Percentiles rank a stretch among this genome's conserved stretches.
Conservation (phyloP, 2,797 vertebrate genomes). For the Alfaro cultratus region DNA sequence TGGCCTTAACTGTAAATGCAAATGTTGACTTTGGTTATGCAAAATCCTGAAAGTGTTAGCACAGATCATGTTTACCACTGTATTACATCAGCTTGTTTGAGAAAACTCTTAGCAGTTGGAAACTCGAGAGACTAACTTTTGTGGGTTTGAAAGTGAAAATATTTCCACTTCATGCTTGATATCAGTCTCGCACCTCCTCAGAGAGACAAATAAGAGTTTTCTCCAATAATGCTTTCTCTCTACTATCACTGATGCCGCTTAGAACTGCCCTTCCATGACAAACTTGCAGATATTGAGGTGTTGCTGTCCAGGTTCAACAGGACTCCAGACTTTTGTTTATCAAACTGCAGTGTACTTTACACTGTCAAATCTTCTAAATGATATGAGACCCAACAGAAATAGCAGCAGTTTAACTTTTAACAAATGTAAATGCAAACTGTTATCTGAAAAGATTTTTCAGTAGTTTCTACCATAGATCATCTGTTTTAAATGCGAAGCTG, state of each 20-base stretch:
- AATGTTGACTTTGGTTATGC: not conserved
- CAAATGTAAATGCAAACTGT: not conserved
- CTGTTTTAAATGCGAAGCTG: slow-evolving; percentile 4
- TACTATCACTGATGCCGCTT: not conserved
- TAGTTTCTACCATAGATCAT: not conserved
- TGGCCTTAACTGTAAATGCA: not conserved
- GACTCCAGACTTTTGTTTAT: not conserved
- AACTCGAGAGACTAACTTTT: slow-evolving; percentile 8
- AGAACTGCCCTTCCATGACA: not conserved
- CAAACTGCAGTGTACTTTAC: not conserved
- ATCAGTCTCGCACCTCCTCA: not conserved
- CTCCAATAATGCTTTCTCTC: not conserved
- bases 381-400: not conserved
- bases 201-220: not conserved
- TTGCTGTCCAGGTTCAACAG: not conserved
- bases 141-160: not conserved
- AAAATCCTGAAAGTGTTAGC: not conserved
- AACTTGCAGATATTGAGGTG: not conserved
- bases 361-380: not conserved
- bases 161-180: not conserved
- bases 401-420: not conserved
- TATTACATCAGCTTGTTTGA: slow-evolving; percentile 10
- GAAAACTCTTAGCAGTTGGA: not conserved
- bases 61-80: not conserved
- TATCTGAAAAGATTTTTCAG: not conserved